Conservation (phyloP, 2,797 vertebrate genomes). For the Pachyuromys duprasi region DNA sequence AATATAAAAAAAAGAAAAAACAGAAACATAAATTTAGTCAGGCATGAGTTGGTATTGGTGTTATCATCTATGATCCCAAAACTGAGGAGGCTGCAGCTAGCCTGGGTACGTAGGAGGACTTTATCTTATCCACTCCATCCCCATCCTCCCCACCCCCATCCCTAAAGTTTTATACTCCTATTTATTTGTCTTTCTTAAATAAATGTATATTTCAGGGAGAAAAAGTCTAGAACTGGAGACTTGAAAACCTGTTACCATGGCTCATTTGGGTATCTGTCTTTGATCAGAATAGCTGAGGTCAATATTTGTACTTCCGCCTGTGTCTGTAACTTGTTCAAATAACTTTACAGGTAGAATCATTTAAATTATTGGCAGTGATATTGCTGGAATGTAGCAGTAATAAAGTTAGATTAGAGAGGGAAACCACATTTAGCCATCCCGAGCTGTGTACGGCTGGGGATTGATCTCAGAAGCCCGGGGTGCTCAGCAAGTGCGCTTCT, state of each 20-base stretch:
- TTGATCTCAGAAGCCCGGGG: background rate
- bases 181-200: background rate
- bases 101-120: background rate
- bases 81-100: background rate
- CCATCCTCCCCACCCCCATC: background rate
- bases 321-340: background rate
- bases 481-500: background rate
- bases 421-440: background rate
- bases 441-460: background rate
- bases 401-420: background rate
- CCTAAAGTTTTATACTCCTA: constrained; percentile 15
- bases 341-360: background rate
- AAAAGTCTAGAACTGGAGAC: background rate
- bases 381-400: background rate
- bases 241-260: background rate
- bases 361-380: constrained; percentile 22
- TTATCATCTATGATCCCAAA: background rate
- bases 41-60: background rate
- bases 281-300: background rate
- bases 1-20: background rate
- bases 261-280: background rate
- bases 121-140: background rate
- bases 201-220: background rate
- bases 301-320: background rate
- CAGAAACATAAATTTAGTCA: background rate